Conservation (phyloP, 1,140 invertebrate genomes). For the Euura saliciscinereae region DNA sequence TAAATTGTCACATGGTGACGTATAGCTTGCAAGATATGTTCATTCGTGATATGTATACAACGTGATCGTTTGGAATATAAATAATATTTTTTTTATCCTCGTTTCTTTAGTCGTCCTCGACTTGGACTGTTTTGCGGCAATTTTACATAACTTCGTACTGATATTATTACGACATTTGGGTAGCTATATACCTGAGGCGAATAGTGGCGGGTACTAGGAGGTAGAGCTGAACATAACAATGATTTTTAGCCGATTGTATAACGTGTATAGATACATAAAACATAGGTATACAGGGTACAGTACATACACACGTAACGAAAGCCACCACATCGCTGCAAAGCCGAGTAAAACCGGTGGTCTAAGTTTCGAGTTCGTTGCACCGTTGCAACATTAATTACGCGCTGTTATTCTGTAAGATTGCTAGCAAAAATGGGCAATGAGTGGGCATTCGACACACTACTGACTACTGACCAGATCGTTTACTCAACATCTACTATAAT, state of each 20-base stretch:
- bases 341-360: conserved; percentile 26
- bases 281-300: neutral
- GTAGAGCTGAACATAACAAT: conserved; percentile 10
- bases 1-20: no score
- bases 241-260: conserved; percentile 28
- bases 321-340: conserved; percentile 23
- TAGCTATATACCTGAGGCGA: neutral
- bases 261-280: neutral
- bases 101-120: neutral
- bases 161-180: neutral
- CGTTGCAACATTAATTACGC: conserved; percentile 50
- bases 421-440: neutral
- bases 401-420: conserved; percentile 39
- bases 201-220: neutral
- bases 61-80: no score
- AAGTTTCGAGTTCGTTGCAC: conserved; percentile 44
- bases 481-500: neutral
- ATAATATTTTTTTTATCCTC: no score
- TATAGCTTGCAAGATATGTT: no score
- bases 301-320: neutral
- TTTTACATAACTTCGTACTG: conserved; percentile 39
- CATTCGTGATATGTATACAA: no score
- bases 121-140: conserved; percentile 30
- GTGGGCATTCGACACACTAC: conserved; percentile 2
- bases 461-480: conserved; percentile 6